These are phyloP conservation scores for Acrossocheilus wenchowensis DNA, from an alignment of 2,797 vertebrate species.

Conservation along the genomic window DNA sequence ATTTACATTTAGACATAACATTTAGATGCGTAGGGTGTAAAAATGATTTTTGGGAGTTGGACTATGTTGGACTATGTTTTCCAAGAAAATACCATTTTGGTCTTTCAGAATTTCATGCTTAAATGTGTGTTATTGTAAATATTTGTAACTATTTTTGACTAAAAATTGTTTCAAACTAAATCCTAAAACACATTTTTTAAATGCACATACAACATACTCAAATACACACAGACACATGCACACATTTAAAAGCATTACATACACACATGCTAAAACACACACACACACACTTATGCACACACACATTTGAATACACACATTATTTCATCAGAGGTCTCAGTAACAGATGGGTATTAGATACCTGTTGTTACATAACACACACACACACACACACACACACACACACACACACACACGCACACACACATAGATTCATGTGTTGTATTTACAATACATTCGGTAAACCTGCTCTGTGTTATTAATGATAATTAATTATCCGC, in stretches of 20 bases:
- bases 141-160: neutral
- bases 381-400: neutral
- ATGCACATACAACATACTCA: neutral
- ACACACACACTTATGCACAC: neutral
- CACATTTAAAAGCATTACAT: neutral
- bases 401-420: neutral
- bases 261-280: neutral
- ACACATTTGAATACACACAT: neutral
- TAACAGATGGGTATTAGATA: constrained; percentile 39
- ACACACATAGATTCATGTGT: neutral
- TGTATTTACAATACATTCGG: neutral
- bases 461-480: neutral
- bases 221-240: neutral
- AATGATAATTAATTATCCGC: constrained; percentile 1
- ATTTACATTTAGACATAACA: neutral
- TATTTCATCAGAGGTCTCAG: constrained; percentile 3
- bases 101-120: neutral
- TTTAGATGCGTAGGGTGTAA: too few species aligned
- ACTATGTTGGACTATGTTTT: neutral
- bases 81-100: neutral
- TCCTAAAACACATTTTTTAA: neutral
- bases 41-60: too few species aligned
- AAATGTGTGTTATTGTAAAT: neutral
- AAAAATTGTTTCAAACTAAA: neutral
- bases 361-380: constrained; percentile 25